phyloP scores from a whole-genome alignment of 2,888 invertebrate species.

The Metellina segmentata region DNA sequence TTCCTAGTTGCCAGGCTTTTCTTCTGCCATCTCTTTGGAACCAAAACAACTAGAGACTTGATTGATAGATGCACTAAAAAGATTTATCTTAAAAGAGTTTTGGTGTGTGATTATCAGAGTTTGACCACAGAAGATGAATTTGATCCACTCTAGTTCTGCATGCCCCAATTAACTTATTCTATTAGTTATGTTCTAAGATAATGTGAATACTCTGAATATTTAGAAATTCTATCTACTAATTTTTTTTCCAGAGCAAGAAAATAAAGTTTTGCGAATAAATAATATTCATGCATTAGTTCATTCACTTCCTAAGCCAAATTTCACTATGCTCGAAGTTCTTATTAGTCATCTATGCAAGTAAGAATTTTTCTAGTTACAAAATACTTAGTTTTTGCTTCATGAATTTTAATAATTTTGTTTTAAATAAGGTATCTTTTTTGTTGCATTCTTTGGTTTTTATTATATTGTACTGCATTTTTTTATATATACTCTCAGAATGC shows the following conservation, averaged over 20 bases:
- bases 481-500: no score
- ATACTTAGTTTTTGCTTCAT: neutral
- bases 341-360: constrained; percentile 93
- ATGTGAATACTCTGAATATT: neutral
- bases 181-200: neutral
- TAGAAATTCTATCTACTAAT: neutral
- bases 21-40: no score
- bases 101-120: no score
- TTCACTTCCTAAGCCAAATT: constrained; percentile 91
- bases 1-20: no score
- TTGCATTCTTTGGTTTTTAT: no score
- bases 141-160: no score
- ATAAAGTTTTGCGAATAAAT: constrained; percentile 87
- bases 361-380: constrained; percentile 78
- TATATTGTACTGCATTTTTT: no score
- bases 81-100: no score
- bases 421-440: no score
- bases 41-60: no score
- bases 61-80: no score
- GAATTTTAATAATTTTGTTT: neutral
- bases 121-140: no score
- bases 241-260: constrained; percentile 88
- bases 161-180: neutral
- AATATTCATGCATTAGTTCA: constrained; percentile 93
- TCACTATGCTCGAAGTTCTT: constrained; percentile 92